These are phyloP conservation scores for Hymenopus coronatus DNA, from an alignment of 2,888 invertebrate species.

Conservation along the genomic window DNA sequence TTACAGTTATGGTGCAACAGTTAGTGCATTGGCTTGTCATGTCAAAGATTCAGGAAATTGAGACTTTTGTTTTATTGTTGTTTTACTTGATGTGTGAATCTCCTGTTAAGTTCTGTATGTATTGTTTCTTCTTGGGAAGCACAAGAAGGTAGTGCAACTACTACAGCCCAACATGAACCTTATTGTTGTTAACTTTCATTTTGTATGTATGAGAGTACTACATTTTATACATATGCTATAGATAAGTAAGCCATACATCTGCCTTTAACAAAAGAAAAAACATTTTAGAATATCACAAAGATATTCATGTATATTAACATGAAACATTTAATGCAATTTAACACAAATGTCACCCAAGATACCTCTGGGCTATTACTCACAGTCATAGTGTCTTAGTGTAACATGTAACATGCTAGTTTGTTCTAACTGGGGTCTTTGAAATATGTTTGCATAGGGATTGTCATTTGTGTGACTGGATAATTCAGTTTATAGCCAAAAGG, in stretches of 20 bases:
- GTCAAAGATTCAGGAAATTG: neutral
- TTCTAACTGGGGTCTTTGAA: neutral
- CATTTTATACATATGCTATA: neutral
- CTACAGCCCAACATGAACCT: neutral
- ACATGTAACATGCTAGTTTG: neutral
- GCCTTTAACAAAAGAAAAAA: neutral
- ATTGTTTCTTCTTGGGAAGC: too few relatives aligned
- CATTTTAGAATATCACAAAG: neutral
- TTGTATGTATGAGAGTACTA: neutral
- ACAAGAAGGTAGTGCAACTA: too few relatives aligned
- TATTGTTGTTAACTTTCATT: neutral
- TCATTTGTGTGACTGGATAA: too few relatives aligned
- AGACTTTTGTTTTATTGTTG: neutral
- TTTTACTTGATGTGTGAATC: neutral
- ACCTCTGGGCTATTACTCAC: neutral
- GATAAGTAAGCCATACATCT: neutral
- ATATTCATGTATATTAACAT: neutral
- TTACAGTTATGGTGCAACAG: too few relatives aligned
- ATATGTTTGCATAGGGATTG: neutral
- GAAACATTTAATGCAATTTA: too few relatives aligned
- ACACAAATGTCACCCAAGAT: neutral
- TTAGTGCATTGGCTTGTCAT: neutral
- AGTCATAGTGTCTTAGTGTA: neutral
- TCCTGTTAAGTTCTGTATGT: neutral
- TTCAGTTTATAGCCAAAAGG: neutral